Conservation (phyloP, 2,113 vertebrate genomes). For the Chitala chitala region DNA sequence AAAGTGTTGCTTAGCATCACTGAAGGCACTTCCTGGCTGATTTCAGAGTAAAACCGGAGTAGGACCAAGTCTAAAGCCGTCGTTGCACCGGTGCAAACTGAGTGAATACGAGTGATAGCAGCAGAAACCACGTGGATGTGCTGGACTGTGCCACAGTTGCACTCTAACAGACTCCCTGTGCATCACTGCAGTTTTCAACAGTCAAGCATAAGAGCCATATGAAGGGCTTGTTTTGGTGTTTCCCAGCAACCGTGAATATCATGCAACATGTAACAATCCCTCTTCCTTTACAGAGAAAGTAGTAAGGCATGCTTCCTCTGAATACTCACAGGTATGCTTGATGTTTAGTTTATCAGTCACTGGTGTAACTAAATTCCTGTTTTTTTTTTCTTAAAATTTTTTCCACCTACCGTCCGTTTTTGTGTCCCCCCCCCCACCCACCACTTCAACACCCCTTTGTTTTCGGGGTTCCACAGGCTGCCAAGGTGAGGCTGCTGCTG, state of each 20-base stretch:
- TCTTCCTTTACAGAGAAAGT: no score
- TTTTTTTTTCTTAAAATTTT: neutral
- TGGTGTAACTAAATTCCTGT: neutral
- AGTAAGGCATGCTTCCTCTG: no score
- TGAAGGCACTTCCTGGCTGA: neutral
- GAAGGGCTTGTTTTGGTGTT: no score
- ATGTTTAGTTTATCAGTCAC: neutral
- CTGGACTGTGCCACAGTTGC: no score
- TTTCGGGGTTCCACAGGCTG: conserved; percentile 79
- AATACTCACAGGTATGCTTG: neutral
- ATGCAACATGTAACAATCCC: no score
- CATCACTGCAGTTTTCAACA: neutral
- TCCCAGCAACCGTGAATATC: no score
- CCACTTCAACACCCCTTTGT: conserved; percentile 61
- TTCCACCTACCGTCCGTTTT: neutral
- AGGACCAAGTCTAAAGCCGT: no score
- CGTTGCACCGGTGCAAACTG: no score
- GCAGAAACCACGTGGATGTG: no score
- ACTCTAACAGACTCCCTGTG: no score
- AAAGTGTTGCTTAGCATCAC: neutral
- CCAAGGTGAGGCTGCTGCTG: conserved; percentile 73
- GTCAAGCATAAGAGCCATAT: neutral
- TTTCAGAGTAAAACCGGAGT: neutral
- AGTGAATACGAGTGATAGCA: no score
- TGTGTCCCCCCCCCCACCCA: neutral